Conservation (phyloP, 2,113 vertebrate genomes). For the Anguilla japonica region DNA sequence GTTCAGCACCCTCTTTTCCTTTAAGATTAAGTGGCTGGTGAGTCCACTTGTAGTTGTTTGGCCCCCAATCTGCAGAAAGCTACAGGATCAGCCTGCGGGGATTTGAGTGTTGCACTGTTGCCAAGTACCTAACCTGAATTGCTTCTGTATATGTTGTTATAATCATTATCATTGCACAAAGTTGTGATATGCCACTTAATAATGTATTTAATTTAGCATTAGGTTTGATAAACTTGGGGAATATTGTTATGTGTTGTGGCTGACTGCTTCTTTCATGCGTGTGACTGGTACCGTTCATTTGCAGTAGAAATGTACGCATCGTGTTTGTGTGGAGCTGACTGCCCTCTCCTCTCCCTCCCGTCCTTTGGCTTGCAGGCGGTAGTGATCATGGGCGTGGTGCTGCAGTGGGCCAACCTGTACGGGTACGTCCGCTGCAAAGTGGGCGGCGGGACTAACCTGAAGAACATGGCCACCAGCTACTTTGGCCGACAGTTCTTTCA, state of each 20-base stretch:
- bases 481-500: constrained; percentile 87
- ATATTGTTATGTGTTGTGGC: neutral
- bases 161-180: too few species aligned
- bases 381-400: constrained; percentile 87
- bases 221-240: too few species aligned
- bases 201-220: neutral
- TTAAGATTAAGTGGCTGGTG: constrained; percentile 95
- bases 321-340: neutral
- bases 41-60: constrained; percentile 23
- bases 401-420: constrained; percentile 92
- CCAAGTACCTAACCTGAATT: too few species aligned
- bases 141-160: too few species aligned
- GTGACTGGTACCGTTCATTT: neutral
- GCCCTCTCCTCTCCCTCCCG: neutral
- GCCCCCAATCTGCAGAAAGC: neutral
- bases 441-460: constrained; percentile 83
- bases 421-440: constrained; percentile 92
- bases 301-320: neutral
- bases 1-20: constrained; percentile 86
- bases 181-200: neutral
- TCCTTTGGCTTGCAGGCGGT: constrained; percentile 72
- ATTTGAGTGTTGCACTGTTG: too few species aligned
- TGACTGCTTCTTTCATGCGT: neutral
- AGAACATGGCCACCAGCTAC: constrained; percentile 89
- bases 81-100: neutral